Evolutionary conservation across 1,140 invertebrate genomes (phyloP).

Genomic region (Teleogryllus occipitalis): DNA sequence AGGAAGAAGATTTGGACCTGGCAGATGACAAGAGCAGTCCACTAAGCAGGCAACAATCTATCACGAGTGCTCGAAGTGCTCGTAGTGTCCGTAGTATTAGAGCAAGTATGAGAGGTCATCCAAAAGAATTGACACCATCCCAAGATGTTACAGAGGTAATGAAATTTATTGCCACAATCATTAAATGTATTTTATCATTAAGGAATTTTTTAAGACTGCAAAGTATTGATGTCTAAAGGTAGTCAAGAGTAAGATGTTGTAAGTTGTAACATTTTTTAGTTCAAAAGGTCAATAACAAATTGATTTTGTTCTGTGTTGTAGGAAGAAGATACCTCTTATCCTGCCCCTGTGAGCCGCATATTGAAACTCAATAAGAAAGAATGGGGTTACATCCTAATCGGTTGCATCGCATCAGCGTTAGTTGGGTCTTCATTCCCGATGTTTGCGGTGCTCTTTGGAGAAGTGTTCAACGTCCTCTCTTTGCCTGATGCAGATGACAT

Average conservation of each 20-base stretch:
- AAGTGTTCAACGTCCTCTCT: conserved; percentile 32
- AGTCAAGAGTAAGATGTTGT: no score
- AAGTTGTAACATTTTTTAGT: no score
- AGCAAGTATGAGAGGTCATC: not conserved
- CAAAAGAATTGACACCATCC: not conserved
- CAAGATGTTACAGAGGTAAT: no score
- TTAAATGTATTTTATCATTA: no score
- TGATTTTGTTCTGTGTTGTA: not conserved
- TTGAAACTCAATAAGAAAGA: conserved; percentile 36
- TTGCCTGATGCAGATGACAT: conserved; percentile 34
- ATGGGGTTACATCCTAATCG: conserved; percentile 41
- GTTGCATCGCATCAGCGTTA: conserved; percentile 37
- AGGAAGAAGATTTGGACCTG: not conserved
- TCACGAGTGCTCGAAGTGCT: not conserved
- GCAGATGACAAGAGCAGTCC: not conserved
- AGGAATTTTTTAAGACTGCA: no score
- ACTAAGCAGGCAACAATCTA: not conserved
- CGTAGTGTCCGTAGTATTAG: not conserved
- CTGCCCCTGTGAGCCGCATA: conserved; percentile 12
- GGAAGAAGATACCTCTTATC: conserved; percentile 7
- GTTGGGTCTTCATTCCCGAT: conserved; percentile 40
- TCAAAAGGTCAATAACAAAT: no score
- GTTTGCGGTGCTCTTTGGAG: conserved; percentile 47
- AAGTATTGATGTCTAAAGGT: no score
- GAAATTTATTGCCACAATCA: no score